Percentiles rank a stretch among this genome's conserved stretches.
These are phyloP conservation scores for Lampris megalopsis DNA, from an alignment of 2,113 vertebrate species.

Conservation along the genomic window DNA sequence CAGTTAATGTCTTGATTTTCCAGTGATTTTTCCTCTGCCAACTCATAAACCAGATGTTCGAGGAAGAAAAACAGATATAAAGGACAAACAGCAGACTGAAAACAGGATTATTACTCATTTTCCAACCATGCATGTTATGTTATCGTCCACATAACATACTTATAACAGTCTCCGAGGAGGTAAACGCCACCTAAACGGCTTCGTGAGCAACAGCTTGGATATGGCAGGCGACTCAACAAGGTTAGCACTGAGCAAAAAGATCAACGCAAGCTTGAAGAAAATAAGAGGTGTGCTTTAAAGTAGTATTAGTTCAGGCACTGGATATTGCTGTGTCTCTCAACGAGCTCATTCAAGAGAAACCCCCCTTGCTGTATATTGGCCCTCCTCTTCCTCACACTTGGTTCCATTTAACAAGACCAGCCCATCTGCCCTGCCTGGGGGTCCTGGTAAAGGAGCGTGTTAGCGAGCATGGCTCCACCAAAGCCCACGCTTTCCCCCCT, in stretches of 20 bases:
- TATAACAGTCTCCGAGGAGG: background rate
- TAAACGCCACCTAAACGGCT: background rate
- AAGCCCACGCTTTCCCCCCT: slow-evolving; percentile 5
- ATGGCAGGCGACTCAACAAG: no score
- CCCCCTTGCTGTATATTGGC: slow-evolving; percentile 43
- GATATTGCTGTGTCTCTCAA: slow-evolving; percentile 14
- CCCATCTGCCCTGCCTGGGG: slow-evolving; percentile 34
- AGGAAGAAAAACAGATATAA: background rate
- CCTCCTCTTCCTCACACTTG: slow-evolving; percentile 52
- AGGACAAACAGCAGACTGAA: slow-evolving; percentile 1
- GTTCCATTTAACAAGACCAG: slow-evolving; percentile 37
- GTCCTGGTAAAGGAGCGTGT: background rate
- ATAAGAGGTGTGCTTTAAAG: background rate
- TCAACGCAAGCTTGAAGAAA: no score
- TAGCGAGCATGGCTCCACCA: slow-evolving; percentile 16
- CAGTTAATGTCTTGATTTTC: slow-evolving; percentile 14
- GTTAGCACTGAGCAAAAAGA: no score
- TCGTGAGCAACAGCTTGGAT: no score
- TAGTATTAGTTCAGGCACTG: background rate
- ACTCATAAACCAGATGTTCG: slow-evolving; percentile 34
- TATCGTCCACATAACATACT: background rate
- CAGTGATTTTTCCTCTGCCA: background rate
- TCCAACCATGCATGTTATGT: background rate
- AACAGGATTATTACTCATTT: background rate
- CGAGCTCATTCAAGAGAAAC: slow-evolving; percentile 24